Conservation (phyloP, 2,888 invertebrate species). For the Erynnis tages region DNA sequence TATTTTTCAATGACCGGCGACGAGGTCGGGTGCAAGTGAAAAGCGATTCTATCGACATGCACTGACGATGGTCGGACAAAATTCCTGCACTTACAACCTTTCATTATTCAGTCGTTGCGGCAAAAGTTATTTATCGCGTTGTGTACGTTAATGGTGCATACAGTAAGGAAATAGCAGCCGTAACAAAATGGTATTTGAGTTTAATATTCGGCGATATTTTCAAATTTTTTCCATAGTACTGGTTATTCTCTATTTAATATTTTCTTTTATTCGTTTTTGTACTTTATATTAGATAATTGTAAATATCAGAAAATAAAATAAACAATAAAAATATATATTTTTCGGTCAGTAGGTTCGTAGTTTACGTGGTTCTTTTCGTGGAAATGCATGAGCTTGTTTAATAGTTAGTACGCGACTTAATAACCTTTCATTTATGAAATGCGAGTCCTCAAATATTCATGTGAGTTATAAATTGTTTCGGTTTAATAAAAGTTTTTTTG, state of each 20-base stretch:
- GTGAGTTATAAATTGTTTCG: too few species aligned
- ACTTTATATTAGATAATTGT: background rate
- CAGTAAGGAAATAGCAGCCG: slow-evolving; percentile 6
- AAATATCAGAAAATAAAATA: background rate
- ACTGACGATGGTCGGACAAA: slow-evolving; percentile 14
- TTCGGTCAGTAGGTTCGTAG: background rate
- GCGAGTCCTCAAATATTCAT: too few species aligned
- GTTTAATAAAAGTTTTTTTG: too few species aligned
- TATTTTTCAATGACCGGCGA: slow-evolving; percentile 33
- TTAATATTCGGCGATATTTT: slow-evolving; percentile 1
- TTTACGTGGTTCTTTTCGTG: background rate
- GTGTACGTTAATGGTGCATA: slow-evolving; percentile 7
- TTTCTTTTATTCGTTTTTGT: slow-evolving; percentile 1
- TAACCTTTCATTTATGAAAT: too few species aligned
- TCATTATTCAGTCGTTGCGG: slow-evolving; percentile 27
- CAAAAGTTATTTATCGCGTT: slow-evolving; percentile 17
- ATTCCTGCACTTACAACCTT: slow-evolving; percentile 9
- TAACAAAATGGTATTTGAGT: slow-evolving; percentile 4
- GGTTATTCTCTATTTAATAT: background rate
- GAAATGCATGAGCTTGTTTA: background rate
- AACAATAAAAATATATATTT: background rate
- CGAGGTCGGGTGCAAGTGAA: slow-evolving; percentile 31
- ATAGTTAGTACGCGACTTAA: too few species aligned
- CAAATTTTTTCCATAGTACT: slow-evolving; percentile 5
- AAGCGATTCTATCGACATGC: slow-evolving; percentile 29